Evolutionary conservation across 2,797 vertebrate genomes (phyloP), one percentile per base, ranked within the genome.

Genomic region (Neosilurus hyrtlii): DNA sequence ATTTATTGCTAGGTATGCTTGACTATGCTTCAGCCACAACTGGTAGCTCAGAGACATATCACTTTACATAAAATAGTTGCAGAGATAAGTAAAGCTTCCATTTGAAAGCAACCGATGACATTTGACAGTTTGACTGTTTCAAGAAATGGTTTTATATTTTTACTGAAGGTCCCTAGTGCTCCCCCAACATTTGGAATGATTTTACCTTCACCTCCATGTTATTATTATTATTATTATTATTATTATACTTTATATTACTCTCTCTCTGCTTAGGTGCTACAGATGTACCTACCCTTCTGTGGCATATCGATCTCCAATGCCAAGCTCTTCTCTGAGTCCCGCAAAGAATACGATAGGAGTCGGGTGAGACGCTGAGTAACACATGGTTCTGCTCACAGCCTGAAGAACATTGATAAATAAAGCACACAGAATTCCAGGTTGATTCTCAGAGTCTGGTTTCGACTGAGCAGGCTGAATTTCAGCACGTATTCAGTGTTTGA

Each of bases 251-350:
- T 20, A 5, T 54, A n/a, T 70, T 22, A 16, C 37, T 80, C 37
- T 80, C 3, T 79, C 1, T 43, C 75, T 76, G 49, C 51, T 56
- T 80, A 86, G 87, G 94, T 95, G 51, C 89, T 95, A 87, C 92
- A 95, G 92, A 95, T 93, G 91, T 92, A 94, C 90, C 91, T 95
- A 75, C 92, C 92, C 2, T 94, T 95, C 86, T 94, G 91, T 89
- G 93, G 94, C 83, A 94, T 92, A 91, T 92, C 91, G 52, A 93
- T 95, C 87, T 93, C 90, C 88, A 95, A 94, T 87, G 94, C 92
- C 83, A 94, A 95, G 87, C 87, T 95, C 90, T 94, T 96, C 90
- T 94, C 91, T 0, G 88, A 95, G 91, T 95, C 94, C 82, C 93
- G 93, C 77, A 93, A 93, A 82, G 94, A 95, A 92, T 95, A 93